Conservation (phyloP, 2,888 invertebrate genomes). For the Mesorhabditis sp. region DNA sequence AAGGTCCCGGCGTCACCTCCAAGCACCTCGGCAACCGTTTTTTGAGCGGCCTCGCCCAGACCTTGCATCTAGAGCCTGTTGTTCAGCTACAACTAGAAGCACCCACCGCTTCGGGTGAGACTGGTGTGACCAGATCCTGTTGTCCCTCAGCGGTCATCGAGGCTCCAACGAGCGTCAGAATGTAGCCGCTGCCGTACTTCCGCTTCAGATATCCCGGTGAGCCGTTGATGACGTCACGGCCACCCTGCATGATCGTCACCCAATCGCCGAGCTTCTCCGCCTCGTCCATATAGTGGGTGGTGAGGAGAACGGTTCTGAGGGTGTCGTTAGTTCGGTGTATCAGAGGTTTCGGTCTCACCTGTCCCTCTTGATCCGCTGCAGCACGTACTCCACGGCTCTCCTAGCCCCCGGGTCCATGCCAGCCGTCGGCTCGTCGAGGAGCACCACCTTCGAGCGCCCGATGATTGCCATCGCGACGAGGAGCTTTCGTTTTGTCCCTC, state of each 20-base stretch:
- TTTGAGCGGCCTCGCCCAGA: too few relatives aligned
- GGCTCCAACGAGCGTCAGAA: too few relatives aligned
- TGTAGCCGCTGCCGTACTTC: too few relatives aligned
- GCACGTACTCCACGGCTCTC: conserved; percentile 32
- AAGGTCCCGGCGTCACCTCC: too few relatives aligned
- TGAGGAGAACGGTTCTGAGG: conserved; percentile 45
- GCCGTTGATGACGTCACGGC: conserved; percentile 42
- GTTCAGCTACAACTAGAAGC: conserved; percentile 27
- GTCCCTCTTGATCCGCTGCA: conserved; percentile 32
- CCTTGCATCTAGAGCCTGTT: not conserved
- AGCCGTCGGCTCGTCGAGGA: conserved; percentile 18
- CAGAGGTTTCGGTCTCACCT: too few relatives aligned
- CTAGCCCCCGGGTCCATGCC: conserved; percentile 40
- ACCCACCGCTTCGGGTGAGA: conserved; percentile 29
- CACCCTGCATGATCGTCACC: conserved; percentile 49
- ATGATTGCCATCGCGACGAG: conserved; percentile 52
- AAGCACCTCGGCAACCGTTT: too few relatives aligned
- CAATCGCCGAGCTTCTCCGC: conserved; percentile 52
- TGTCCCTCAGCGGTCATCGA: too few relatives aligned
- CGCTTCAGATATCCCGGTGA: too few relatives aligned
- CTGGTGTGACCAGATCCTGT: too few relatives aligned
- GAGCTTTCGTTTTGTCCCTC: conserved; percentile 53
- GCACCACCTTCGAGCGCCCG: conserved; percentile 46
- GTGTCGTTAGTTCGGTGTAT: too few relatives aligned
- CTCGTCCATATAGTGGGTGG: conserved; percentile 56